A percentile compares a stretch with the other conserved stretches of the same genome.
Evolutionary conservation across 2,888 invertebrate genomes (phyloP).

Genomic region (Cacoxenus indagator): DNA sequence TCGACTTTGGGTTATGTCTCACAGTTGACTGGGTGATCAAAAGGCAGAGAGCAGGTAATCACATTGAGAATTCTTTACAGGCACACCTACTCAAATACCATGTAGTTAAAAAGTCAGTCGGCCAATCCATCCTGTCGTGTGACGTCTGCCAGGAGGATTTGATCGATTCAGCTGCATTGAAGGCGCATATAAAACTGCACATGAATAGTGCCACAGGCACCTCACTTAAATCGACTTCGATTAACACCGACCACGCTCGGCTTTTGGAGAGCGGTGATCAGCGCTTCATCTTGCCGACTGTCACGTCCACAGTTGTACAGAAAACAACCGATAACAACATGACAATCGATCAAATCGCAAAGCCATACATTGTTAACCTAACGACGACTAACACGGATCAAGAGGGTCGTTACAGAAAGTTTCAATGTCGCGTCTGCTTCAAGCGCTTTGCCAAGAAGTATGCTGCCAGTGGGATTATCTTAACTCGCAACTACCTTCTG

Average conservation of each 20-base stretch:
- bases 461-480: constrained; percentile 10
- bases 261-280: too few species aligned
- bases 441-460: constrained; percentile 64
- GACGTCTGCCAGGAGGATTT: constrained; percentile 53
- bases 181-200: constrained; percentile 59
- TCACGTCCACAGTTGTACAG: background rate
- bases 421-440: constrained; percentile 60
- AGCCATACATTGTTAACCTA: constrained; percentile 31
- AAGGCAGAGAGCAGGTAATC: background rate
- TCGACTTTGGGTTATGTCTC: too few species aligned
- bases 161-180: constrained; percentile 42
- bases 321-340: background rate
- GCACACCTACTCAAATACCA: constrained; percentile 57
- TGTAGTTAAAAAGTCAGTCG: constrained; percentile 28
- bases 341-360: too few species aligned
- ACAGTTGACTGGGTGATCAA: too few species aligned
- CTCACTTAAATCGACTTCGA: background rate
- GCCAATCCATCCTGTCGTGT: constrained; percentile 42
- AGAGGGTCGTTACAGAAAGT: constrained; percentile 51
- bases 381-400: constrained; percentile 32
- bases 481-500: background rate
- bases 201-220: constrained; percentile 30
- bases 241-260: too few species aligned
- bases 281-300: background rate
- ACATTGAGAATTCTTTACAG: constrained; percentile 30